Evolutionary conservation across 2,888 invertebrate genomes (phyloP), one percentile per base, ranked within the genome.

Genomic region (Philopedon plagiatum): DNA sequence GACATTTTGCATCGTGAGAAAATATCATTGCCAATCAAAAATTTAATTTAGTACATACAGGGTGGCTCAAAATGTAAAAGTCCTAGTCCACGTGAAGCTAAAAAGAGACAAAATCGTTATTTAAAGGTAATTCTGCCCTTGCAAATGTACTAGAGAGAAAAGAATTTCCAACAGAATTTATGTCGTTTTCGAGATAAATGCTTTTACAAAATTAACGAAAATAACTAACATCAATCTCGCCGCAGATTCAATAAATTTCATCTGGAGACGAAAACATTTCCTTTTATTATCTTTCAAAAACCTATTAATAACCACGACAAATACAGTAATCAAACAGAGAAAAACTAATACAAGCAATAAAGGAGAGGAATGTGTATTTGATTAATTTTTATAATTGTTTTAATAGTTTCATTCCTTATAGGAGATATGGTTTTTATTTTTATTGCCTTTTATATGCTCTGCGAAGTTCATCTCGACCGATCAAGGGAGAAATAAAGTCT

Each of bases 301-400:
- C 13, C 7, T n/a, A 49, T 49, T 26, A 49, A 49, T 21, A 49
- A 26, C 49, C n/a, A 11, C 2, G 13, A 11, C 19, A 29, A 54
- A 54, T 32, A 29, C 29, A 54, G 26, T 15, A 54, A 54, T 29
- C 51, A 54, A 15, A 54, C 11, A 21, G 21, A 32, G 23, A 49
- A 49, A 49, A 49, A 54, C 51, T 29, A 15, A 29, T 9, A 54
- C 29, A 29, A 29, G 51, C 13, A 29, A 54, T 54, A 54, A 29
- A 54, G 29, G 29, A 54, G 1, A 8, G 18, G 51, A 54, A 54
- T 54, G 51, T 18, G 7, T 54, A 18, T 54, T 54, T 70, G 71
- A 70, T 73, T 65, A 70, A 70, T 73, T 71, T 65, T 66, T 62
- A 66, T 71, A 66, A 71, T 71, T 66, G 66, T 66, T 65, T 71